These are phyloP conservation scores for Hesperia comma DNA, from an alignment of 2,888 invertebrate genomes.

Conservation along the genomic window DNA sequence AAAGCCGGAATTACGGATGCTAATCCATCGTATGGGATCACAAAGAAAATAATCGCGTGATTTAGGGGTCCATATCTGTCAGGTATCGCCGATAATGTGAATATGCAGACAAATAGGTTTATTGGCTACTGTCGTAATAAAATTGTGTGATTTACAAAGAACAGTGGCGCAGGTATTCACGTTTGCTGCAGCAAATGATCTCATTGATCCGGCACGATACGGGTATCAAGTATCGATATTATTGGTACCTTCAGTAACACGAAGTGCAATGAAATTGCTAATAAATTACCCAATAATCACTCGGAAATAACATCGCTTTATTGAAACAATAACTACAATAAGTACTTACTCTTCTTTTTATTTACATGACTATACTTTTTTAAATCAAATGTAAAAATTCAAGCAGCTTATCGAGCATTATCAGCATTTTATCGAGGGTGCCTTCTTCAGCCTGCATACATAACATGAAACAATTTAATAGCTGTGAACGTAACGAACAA, in stretches of 20 bases:
- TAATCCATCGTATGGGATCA: conserved; percentile 44
- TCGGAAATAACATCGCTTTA: conserved; percentile 9
- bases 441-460: too few species aligned
- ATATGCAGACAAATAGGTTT: conserved; percentile 77
- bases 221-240: conserved; percentile 47
- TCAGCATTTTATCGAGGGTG: too few species aligned
- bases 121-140: conserved; percentile 75
- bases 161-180: conserved; percentile 52
- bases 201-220: conserved; percentile 50
- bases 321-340: neutral
- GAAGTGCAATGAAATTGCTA: conserved; percentile 4
- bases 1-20: conserved; percentile 41
- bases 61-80: conserved; percentile 75
- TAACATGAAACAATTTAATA: too few species aligned
- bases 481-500: too few species aligned
- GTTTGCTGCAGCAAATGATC: conserved; percentile 54
- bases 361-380: neutral
- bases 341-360: neutral
- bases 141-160: conserved; percentile 68
- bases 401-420: too few species aligned
- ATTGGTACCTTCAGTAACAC: conserved; percentile 11
- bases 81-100: conserved; percentile 73
- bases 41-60: conserved; percentile 73
- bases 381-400: too few species aligned
- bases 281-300: conserved; percentile 4